Conservation (phyloP, 1,140 invertebrate species). For the Papilio polyxenes region DNA sequence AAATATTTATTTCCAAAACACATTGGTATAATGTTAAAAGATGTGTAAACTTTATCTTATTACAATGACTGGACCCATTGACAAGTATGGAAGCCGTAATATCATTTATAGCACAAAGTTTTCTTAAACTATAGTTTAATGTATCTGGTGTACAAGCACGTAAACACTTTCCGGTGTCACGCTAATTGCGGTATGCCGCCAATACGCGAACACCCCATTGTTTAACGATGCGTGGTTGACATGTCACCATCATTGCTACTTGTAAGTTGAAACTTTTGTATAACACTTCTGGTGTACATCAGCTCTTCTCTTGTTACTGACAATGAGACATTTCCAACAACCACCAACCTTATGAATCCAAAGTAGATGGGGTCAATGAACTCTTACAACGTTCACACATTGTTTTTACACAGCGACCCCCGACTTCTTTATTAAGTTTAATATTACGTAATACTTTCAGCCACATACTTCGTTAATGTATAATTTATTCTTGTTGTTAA, state of each 20-base stretch:
- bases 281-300: not conserved
- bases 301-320: not conserved
- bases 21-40: not conserved
- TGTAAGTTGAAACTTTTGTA: not conserved
- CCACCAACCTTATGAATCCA: not conserved
- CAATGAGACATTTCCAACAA: slow-evolving; percentile 1
- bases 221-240: no score
- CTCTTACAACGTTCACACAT: not conserved
- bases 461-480: no score
- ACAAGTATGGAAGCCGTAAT: not conserved
- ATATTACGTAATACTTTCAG: not conserved
- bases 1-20: slow-evolving; percentile 3
- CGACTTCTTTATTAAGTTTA: not conserved
- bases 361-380: not conserved
- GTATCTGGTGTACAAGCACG: not conserved
- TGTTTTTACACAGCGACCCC: not conserved
- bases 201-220: no score
- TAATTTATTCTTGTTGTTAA: no score
- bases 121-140: not conserved
- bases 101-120: not conserved
- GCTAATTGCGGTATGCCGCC: no score
- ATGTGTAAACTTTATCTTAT: not conserved
- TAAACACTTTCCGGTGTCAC: no score
- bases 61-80: not conserved
- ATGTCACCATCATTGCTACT: no score